These are phyloP conservation scores for Hylaeus volcanicus DNA, from an alignment of 1,140 invertebrate species.

Conservation along the genomic window DNA sequence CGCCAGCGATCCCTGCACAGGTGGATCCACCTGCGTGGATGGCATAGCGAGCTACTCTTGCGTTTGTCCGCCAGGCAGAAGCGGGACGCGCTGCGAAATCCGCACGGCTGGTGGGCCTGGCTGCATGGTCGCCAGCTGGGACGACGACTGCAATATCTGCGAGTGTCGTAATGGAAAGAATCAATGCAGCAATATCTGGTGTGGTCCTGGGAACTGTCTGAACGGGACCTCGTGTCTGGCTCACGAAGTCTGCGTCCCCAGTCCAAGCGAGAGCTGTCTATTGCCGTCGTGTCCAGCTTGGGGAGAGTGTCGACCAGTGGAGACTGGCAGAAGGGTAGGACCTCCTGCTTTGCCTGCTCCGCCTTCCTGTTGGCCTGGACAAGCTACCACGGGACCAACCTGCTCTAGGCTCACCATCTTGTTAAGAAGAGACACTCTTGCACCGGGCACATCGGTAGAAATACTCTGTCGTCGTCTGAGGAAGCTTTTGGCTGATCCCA, in stretches of 20 bases:
- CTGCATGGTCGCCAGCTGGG: constrained; percentile 77
- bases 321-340: constrained; percentile 87
- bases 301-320: constrained; percentile 90
- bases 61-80: constrained; percentile 88
- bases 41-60: constrained; percentile 89
- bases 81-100: constrained; percentile 86
- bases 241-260: constrained; percentile 88
- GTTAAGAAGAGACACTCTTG: constrained; percentile 84
- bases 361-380: constrained; percentile 90
- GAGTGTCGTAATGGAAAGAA: constrained; percentile 87
- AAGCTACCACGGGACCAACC: constrained; percentile 80
- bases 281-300: constrained; percentile 88
- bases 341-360: constrained; percentile 88
- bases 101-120: constrained; percentile 72
- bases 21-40: constrained; percentile 91
- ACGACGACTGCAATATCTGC: constrained; percentile 91
- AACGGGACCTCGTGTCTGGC: constrained; percentile 78
- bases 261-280: constrained; percentile 88
- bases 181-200: constrained; percentile 92
- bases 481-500: constrained; percentile 83
- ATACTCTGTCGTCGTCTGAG: constrained; percentile 86
- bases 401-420: constrained; percentile 89
- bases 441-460: constrained; percentile 87
- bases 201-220: constrained; percentile 90
- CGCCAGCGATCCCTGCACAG: constrained; percentile 89